Base-by-base conservation (phyloP, 2,888 invertebrate genomes). In the Lordiphosa andalusiaca region DNA sequence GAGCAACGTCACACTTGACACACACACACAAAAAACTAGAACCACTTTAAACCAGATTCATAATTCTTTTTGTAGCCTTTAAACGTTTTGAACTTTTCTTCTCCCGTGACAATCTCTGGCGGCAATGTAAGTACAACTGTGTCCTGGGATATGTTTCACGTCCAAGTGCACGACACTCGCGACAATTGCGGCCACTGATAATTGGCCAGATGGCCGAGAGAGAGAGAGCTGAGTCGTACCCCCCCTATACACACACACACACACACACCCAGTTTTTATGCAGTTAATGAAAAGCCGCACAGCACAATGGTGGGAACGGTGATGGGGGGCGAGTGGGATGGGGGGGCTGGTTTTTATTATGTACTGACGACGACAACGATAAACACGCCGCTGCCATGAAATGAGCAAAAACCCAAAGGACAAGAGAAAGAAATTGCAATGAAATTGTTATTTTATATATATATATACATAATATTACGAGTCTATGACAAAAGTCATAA, bases 371-470 rank as follows among this genome's bases (percentile, higher is more conserved):
- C 30, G 9, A 30, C 30, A 30, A 30, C 30, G 30, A 30, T 9
- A 30, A 30, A 30, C 30, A 30, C 30, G 30, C 19, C 19, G 19
- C 30, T 30, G 30, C 9, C 30, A 30, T 30, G 30, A 30, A 30
- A 30, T 30, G 30, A 30, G 19, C 9, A 39, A 39, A 39, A 7
- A 2, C 39, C 39, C 10, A n/a, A 13, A 5, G 16, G 25, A n/a
- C 7, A 6, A 12, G 16, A 5, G 5, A n/a, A 19, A 16, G 35
- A 61, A 59, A 74, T 62, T 60, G 60, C 69, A 36, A 53, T 64
- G 49, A 75, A 69, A 71, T 65, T 62, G 53, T 60, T 49, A 61
- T 62, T 60, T 70, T 68, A 65, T 73, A 41, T 53, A 16, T 16
- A 16, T 16, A n/a, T n/a, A n/a, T n/a, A n/a, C n/a, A n/a, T n/a